Conservation (phyloP, 2,888 invertebrate genomes). For the Lithophane ornitopus region DNA sequence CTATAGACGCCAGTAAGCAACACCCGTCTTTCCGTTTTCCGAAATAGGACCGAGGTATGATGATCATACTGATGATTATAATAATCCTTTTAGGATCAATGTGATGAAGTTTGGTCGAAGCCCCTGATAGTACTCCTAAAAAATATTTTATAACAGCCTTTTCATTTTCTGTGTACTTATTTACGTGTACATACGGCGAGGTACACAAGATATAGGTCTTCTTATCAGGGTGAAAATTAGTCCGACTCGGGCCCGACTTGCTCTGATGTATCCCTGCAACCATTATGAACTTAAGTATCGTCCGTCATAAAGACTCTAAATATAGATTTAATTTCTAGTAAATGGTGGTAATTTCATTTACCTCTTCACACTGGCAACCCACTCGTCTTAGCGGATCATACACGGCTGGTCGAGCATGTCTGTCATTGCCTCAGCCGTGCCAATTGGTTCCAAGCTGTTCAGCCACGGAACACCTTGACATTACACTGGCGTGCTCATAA, state of each 20-base stretch:
- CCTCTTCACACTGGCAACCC: neutral
- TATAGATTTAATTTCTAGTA: neutral
- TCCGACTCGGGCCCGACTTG: neutral
- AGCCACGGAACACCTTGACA: conserved; percentile 46
- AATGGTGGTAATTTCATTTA: neutral
- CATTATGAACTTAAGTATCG: neutral
- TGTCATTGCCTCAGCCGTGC: conserved; percentile 19
- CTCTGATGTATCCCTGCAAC: neutral
- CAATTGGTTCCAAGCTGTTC: conserved; percentile 45
- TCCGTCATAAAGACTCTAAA: neutral
- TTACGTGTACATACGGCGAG: too few relatives aligned
- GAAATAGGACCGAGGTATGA: too few relatives aligned
- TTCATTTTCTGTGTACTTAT: neutral
- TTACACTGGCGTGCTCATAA: conserved; percentile 34
- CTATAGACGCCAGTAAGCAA: neutral
- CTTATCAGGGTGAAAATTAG: neutral
- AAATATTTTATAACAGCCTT: neutral
- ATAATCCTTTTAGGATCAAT: neutral
- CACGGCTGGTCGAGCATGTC: conserved; percentile 12
- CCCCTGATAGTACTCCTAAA: neutral
- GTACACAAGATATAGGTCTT: neutral
- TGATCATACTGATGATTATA: neutral
- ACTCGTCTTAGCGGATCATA: conserved; percentile 3
- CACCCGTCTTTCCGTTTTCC: neutral
- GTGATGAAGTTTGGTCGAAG: neutral